Base-by-base conservation (phyloP, 1,140 invertebrate species). In the Drosophila baimaii region DNA sequence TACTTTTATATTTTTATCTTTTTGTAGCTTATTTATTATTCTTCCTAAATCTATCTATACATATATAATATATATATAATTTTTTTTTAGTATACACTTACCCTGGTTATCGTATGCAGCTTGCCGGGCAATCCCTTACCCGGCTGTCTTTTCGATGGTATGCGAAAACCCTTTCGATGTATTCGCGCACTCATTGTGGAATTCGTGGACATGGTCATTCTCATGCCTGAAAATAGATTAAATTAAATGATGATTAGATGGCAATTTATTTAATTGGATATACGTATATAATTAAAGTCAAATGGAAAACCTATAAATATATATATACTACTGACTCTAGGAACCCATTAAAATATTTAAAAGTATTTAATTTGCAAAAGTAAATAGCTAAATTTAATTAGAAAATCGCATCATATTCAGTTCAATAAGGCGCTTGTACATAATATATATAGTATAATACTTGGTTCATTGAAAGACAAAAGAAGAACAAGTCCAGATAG, bases 131-230 rank as follows among this genome's bases (percentile, higher is more conserved):
- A 90, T 10, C 91, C 92, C 82, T 94, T 94, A 80, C 94, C 94
- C 47, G 93, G 93, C 79, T 94, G 93, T 57, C 92, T 79, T 81
- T 93, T 89, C 79, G 92, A 88, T 66, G 93, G 82, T 89, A 91
- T 84, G 62, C 94, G 91, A 92, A 94, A 93, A 71, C 94, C 93
- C 90, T 94, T 94, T 63, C 94, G 92, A 92, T 94, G 93, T 56
- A 94, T 93, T 58, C 94, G 93, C 23, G 94, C 92, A 66, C 93
- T 93, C 93, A 94, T 94, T 37, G 94, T 94, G 37, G 94, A 93
- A 75, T 93, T 92, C 63, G 94, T 95, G 63, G 94, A 94, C 93
- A 95, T 94, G 65, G 95, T 95, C 94, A 95, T 95, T 93, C 94
- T 94, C 93, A 94, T 94, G 92, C 93, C 94, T 94, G 85, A 90